Evolutionary conservation across 2,888 invertebrate genomes (phyloP).

Genomic region (Trilocha varians): DNA sequence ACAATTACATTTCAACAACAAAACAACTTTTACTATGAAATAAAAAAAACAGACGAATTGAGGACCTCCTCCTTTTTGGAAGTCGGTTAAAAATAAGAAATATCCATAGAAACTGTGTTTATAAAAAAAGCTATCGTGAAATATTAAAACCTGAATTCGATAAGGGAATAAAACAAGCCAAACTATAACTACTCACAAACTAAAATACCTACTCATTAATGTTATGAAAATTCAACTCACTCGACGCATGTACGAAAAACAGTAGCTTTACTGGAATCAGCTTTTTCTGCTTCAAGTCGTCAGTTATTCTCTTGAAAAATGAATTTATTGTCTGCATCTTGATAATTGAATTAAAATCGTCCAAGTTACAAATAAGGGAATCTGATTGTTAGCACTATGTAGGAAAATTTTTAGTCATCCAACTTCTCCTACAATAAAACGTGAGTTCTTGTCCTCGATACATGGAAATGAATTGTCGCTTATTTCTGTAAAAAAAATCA

Average conservation of each 20-base stretch:
- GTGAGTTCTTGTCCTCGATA: slow-evolving; percentile 36
- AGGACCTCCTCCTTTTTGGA: too few relatives aligned
- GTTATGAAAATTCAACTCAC: slow-evolving; percentile 70
- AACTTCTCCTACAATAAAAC: slow-evolving; percentile 37
- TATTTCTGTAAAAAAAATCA: not conserved
- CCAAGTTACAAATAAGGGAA: not conserved
- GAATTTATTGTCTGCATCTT: slow-evolving; percentile 75
- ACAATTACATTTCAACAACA: too few relatives aligned
- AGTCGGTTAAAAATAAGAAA: too few relatives aligned
- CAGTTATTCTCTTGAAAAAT: slow-evolving; percentile 77
- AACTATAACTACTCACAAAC: too few relatives aligned
- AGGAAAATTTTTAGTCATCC: slow-evolving; percentile 44
- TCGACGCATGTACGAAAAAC: slow-evolving; percentile 85
- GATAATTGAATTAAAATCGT: slow-evolving; percentile 8
- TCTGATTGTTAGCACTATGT: slow-evolving; percentile 26
- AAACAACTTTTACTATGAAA: too few relatives aligned
- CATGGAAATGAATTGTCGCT: slow-evolving; percentile 40
- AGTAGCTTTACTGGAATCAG: slow-evolving; percentile 81
- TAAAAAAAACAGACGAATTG: too few relatives aligned
- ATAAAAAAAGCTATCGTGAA: too few relatives aligned
- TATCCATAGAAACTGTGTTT: too few relatives aligned
- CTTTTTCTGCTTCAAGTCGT: slow-evolving; percentile 81
- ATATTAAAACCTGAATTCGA: too few relatives aligned
- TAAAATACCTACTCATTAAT: not conserved
- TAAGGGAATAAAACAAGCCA: too few relatives aligned